Evolutionary conservation across 1,140 invertebrate species (phyloP).

Genomic region (Procambarus clarkii): DNA sequence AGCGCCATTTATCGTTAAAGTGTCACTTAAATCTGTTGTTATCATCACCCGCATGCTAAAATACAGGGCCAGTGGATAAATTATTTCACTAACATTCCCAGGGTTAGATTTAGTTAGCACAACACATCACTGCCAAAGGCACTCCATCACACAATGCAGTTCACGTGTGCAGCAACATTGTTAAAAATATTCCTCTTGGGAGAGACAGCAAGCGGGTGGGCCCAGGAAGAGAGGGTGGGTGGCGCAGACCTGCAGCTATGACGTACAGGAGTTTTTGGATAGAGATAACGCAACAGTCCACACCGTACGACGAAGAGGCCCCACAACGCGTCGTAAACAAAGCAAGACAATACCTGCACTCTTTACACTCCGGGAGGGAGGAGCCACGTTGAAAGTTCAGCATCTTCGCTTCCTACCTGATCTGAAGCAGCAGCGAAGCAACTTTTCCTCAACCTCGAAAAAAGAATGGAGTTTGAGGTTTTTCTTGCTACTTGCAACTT

Average conservation of each 20-base stretch:
- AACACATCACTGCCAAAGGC: not conserved
- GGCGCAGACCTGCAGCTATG: not conserved
- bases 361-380: not conserved
- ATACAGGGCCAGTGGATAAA: constrained; percentile 50
- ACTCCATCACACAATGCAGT: not conserved
- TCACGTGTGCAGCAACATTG: not conserved
- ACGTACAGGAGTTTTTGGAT: not conserved
- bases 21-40: constrained; percentile 60
- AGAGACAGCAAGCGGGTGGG: too few relatives aligned
- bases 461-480: not conserved
- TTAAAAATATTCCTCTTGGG: not conserved
- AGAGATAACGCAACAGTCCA: not conserved
- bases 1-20: constrained; percentile 49
- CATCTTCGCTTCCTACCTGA: not conserved
- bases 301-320: not conserved
- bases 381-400: not conserved
- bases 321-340: constrained; percentile 8
- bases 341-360: constrained; percentile 19
- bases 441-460: not conserved
- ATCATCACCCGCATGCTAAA: constrained; percentile 52
- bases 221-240: not conserved
- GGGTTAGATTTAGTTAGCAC: constrained; percentile 19
- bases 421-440: not conserved
- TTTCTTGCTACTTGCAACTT: not conserved
- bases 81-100: constrained; percentile 23